These are phyloP conservation scores for Anastatus disparis DNA, from an alignment of 1,140 invertebrate species.

Conservation along the genomic window DNA sequence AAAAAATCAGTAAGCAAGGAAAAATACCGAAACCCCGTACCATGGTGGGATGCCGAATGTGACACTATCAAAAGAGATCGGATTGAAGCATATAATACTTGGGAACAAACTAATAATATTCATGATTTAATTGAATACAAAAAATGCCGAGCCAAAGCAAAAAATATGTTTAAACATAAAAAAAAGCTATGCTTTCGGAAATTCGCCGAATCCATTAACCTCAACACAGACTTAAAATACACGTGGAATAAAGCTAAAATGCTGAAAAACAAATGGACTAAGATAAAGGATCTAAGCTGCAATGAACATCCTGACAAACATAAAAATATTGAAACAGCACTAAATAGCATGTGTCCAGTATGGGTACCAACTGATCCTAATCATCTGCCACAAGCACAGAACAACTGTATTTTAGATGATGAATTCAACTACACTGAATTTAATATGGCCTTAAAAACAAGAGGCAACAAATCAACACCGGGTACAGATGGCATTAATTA, in stretches of 20 bases:
- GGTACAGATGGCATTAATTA: too few relatives aligned
- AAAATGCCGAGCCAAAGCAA: neutral
- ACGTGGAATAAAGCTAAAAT: constrained; percentile 28
- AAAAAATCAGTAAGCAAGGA: too few relatives aligned
- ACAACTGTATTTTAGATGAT: neutral
- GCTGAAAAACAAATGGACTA: constrained; percentile 29
- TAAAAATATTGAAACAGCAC: neutral
- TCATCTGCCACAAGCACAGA: neutral
- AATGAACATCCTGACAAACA: neutral
- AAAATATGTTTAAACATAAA: constrained; percentile 32
- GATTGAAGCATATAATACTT: too few relatives aligned
- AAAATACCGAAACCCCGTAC: too few relatives aligned
- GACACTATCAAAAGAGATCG: too few relatives aligned
- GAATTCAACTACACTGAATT: neutral
- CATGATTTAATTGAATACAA: too few relatives aligned
- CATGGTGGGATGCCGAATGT: too few relatives aligned
- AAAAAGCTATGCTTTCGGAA: constrained; percentile 20
- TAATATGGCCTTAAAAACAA: too few relatives aligned
- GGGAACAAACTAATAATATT: too few relatives aligned
- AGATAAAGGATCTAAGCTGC: neutral
- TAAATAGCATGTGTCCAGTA: neutral
- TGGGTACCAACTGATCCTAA: neutral
- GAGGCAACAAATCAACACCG: too few relatives aligned
- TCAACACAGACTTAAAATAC: too few relatives aligned
- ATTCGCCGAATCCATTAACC: constrained; percentile 18